phyloP scores from a whole-genome alignment of 1,140 invertebrate species.

The Spodoptera litura region DNA sequence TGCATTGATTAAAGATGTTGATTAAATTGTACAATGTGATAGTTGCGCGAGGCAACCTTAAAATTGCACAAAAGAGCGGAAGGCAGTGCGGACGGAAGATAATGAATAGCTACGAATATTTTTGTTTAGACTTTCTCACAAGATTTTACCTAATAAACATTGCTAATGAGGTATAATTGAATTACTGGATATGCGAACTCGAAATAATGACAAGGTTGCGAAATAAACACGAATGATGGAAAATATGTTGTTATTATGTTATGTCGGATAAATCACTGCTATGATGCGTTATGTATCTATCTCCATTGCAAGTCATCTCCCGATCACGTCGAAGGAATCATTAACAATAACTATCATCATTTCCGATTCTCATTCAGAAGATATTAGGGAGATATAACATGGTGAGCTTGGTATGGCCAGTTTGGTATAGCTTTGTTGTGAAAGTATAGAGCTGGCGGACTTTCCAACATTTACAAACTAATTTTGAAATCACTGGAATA shows the following conservation, averaged over 20 bases:
- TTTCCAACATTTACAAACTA: too few relatives aligned
- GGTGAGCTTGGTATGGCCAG: background rate
- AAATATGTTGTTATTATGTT: constrained; percentile 2
- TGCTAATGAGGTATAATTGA: constrained; percentile 38
- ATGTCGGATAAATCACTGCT: constrained; percentile 10
- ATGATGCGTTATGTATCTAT: background rate
- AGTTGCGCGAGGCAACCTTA: constrained; percentile 23
- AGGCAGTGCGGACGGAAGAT: constrained; percentile 28
- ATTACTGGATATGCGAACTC: constrained; percentile 27
- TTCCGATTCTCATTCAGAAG: constrained; percentile 15
- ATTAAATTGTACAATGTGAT: constrained; percentile 29
- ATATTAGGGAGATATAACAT: constrained; percentile 11
- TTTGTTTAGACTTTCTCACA: constrained; percentile 37
- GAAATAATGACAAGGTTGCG: constrained; percentile 3
- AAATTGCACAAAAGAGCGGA: constrained; percentile 38
- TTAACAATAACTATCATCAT: constrained; percentile 20
- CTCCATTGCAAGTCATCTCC: constrained; percentile 23
- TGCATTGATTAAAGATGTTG: constrained; percentile 27
- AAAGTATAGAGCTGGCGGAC: too few relatives aligned
- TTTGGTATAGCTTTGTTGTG: background rate
- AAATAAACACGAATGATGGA: background rate
- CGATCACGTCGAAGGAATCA: constrained; percentile 12
- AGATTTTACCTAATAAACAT: constrained; percentile 25
- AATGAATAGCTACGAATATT: constrained; percentile 18
- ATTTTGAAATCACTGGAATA: background rate